phyloP scores from a whole-genome alignment of 2,113 vertebrate genomes.

The Empidonax alnorum region DNA sequence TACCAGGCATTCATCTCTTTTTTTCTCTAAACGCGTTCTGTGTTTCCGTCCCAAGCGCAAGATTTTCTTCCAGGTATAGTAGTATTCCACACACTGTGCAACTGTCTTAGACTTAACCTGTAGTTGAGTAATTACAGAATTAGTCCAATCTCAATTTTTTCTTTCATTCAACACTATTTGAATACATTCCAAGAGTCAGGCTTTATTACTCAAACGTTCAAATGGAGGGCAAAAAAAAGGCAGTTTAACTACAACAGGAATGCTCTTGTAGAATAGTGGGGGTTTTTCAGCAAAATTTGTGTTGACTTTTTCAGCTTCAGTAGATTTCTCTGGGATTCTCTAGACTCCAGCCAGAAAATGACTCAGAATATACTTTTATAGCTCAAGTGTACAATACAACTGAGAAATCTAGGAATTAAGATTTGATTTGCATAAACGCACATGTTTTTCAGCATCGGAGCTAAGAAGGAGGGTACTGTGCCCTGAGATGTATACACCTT shows the following conservation, averaged over 20 bases:
- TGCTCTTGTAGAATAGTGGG: not conserved
- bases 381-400: not conserved
- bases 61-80: conserved; percentile 93
- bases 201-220: not conserved
- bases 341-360: not conserved
- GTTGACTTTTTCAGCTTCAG: not conserved
- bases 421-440: not conserved
- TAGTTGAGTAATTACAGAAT: conserved; percentile 28
- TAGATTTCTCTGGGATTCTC: not conserved
- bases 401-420: not conserved
- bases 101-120: conserved; percentile 91
- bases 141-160: not conserved
- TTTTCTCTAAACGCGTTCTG: conserved; percentile 74
- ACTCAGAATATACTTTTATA: not conserved
- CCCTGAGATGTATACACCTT: not conserved
- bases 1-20: conserved; percentile 77
- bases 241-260: not conserved
- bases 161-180: not conserved
- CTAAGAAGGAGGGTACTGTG: not conserved
- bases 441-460: not conserved
- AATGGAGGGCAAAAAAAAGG: not conserved
- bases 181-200: not conserved
- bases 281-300: not conserved
- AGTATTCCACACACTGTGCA: conserved; percentile 92
- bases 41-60: conserved; percentile 79